Conservation (phyloP, 1,140 invertebrate species). For the Lepidostoma basale region DNA sequence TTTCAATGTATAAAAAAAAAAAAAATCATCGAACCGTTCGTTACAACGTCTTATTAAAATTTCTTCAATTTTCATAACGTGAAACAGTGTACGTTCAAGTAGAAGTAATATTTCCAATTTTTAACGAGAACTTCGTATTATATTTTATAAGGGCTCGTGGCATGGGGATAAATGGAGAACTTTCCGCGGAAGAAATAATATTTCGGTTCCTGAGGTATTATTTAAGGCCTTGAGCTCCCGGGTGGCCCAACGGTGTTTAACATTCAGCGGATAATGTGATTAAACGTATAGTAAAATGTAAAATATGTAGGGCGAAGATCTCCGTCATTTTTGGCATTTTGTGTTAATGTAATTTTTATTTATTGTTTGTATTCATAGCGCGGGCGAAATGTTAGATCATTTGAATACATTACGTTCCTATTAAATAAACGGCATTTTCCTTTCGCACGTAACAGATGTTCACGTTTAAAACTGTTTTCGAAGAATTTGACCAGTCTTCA, state of each 20-base stretch:
- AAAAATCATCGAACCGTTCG: too few relatives aligned
- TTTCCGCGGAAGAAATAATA: not conserved
- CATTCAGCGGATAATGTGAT: conserved; percentile 14
- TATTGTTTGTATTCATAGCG: conserved; percentile 1
- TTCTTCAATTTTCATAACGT: too few relatives aligned
- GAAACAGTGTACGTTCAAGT: too few relatives aligned
- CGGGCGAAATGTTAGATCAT: not conserved
- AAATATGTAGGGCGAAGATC: not conserved
- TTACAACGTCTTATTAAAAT: too few relatives aligned
- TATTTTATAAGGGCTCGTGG: not conserved
- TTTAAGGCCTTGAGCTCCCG: not conserved
- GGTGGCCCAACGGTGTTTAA: not conserved
- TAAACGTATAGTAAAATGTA: conserved; percentile 8
- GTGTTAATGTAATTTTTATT: conserved; percentile 14
- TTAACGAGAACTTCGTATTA: too few relatives aligned
- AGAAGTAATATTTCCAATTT: too few relatives aligned
- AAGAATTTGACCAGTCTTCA: too few relatives aligned
- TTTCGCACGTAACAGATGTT: too few relatives aligned
- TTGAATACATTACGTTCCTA: not conserved
- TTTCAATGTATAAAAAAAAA: too few relatives aligned
- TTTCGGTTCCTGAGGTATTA: too few relatives aligned
- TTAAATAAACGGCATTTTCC: too few relatives aligned
- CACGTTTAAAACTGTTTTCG: too few relatives aligned
- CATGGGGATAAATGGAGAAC: not conserved
- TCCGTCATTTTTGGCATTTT: conserved; percentile 18